phyloP scores from a whole-genome alignment of 2,113 vertebrate genomes.

The Nothobranchius furzeri region DNA sequence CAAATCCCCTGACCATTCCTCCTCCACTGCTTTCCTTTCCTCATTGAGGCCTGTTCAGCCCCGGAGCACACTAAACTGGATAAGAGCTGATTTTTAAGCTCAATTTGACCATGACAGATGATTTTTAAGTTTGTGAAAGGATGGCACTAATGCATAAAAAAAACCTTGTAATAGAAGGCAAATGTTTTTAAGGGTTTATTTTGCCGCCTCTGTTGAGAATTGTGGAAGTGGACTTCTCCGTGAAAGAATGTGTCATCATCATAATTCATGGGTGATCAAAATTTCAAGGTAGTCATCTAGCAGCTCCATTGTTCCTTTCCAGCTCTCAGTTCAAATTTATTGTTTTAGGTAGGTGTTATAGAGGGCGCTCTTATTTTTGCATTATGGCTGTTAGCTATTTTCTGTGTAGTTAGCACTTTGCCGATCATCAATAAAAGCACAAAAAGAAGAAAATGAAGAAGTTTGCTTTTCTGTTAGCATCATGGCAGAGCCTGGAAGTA shows the following conservation, averaged over 20 bases:
- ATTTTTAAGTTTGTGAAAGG: slow-evolving; percentile 23
- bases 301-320: slow-evolving; percentile 13
- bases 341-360: background rate
- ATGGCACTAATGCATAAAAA: background rate
- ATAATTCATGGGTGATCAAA: slow-evolving; percentile 8
- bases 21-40: slow-evolving; percentile 17
- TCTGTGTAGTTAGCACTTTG: no score
- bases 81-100: slow-evolving; percentile 55
- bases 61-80: slow-evolving; percentile 35
- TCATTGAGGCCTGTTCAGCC: slow-evolving; percentile 40
- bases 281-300: slow-evolving; percentile 10
- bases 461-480: no score
- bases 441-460: no score
- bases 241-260: background rate
- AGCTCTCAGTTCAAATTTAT: slow-evolving; percentile 27
- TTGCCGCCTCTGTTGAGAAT: background rate
- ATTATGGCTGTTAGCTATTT: no score
- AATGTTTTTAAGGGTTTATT: slow-evolving; percentile 11
- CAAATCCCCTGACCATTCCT: slow-evolving; percentile 40
- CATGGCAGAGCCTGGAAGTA: no score
- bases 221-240: background rate
- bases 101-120: slow-evolving; percentile 51
- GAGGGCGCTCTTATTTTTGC: no score
- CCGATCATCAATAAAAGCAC: no score
- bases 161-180: background rate